Base-by-base conservation (phyloP, 2,888 invertebrate species). In the Drosophila falleni region DNA sequence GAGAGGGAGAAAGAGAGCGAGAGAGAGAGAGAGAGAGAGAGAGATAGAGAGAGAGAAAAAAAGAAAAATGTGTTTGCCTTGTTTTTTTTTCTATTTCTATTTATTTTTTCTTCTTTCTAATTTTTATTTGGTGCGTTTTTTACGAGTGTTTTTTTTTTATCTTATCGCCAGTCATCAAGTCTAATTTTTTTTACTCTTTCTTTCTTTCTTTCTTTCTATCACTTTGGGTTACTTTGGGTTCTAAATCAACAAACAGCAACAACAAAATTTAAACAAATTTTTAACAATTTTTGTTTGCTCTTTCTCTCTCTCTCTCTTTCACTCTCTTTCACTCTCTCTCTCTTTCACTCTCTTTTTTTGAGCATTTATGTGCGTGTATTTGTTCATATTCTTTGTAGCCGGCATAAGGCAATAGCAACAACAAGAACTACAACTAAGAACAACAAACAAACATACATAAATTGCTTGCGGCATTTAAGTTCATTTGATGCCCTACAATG, bases 111-210 rank as follows among this genome's bases (percentile, higher is more conserved):
- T 39, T 64, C 39, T 42, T 66, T 71, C 50, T 68, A 54, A 41
- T 53, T 56, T 68, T 50, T 61, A 23, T 49, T 58, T 62, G n/a
- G 10, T 72, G 41, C 35, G 16, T 58, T 41, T 59, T 69, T 50
- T 44, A 39, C 19, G 47, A 62, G 59, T 66, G 42, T 19, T 55
- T 80, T 78, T 80, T 78, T 41, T 42, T 77, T 85, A 85, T 85
- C 88, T 85, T 86, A 85, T 85, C 85, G 88, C 65, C 69, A 59
- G 69, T 77, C 81, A 71, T 72, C 79, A 62, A 58, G 66, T 70
- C 70, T 55, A 60, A 64, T 41, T 53, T 50, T 29, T 66, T 55
- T 19, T 13, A 16, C 33, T 50, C 41, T 54, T 53, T 39, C 11
- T 2, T 19, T 29, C 37, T 3, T 19, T 26, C 19, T 37, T 15